These are phyloP conservation scores for Oreortyx pictus DNA, from an alignment of 2,797 vertebrate species.

Conservation along the genomic window DNA sequence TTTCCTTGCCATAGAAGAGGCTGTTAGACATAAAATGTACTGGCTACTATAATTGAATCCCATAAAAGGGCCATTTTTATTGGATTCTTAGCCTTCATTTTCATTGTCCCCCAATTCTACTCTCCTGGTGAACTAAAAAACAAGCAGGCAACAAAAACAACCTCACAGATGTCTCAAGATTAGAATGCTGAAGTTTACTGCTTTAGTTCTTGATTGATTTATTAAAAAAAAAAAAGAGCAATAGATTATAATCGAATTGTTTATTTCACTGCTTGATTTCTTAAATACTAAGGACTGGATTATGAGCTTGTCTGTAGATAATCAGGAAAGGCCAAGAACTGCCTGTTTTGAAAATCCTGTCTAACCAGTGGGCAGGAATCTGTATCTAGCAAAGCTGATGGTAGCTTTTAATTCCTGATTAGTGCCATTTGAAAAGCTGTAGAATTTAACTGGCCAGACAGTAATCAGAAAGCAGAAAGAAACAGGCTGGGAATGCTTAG, in stretches of 20 bases:
- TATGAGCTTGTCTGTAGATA: constrained; percentile 90
- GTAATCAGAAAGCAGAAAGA: constrained; percentile 80
- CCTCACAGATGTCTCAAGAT: constrained; percentile 81
- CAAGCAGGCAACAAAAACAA: not conserved
- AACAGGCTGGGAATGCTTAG: not conserved
- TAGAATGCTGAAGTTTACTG: constrained; percentile 64
- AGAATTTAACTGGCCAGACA: constrained; percentile 86
- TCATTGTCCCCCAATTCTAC: not conserved
- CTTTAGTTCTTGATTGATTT: constrained; percentile 62
- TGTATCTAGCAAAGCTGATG: constrained; percentile 80
- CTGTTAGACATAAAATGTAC: constrained; percentile 77
- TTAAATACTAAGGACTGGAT: constrained; percentile 88
- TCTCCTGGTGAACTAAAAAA: not conserved
- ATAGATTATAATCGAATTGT: constrained; percentile 91
- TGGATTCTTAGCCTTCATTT: not conserved
- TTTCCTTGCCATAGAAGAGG: constrained; percentile 63
- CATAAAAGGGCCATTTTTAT: not conserved
- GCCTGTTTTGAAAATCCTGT: constrained; percentile 87
- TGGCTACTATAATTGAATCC: not conserved
- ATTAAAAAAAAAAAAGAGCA: constrained; percentile 77
- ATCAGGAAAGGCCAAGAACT: constrained; percentile 88
- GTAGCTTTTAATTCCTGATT: constrained; percentile 88
- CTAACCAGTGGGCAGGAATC: constrained; percentile 75
- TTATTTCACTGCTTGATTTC: constrained; percentile 92
- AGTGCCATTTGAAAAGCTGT: constrained; percentile 84